A percentile compares a stretch with the other conserved stretches of the same genome.
These are phyloP conservation scores for Caradrina kadenii DNA, from an alignment of 2,888 invertebrate species.

Conservation along the genomic window DNA sequence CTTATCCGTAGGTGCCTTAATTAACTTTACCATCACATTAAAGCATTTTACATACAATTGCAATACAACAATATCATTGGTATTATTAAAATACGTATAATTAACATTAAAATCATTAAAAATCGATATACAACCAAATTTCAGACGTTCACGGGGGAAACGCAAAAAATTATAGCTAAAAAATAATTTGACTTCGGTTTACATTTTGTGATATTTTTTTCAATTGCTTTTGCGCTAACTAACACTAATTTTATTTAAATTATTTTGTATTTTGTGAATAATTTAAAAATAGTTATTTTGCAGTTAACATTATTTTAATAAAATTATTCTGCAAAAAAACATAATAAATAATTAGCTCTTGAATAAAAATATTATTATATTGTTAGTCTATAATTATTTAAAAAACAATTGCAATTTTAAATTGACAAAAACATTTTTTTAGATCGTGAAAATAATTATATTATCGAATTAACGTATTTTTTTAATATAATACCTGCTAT, in stretches of 20 bases:
- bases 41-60: conserved; percentile 69
- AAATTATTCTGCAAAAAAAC: conserved; percentile 14
- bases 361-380: neutral
- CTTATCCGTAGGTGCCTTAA: conserved; percentile 60
- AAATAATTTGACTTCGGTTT: conserved; percentile 84
- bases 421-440: conserved; percentile 29
- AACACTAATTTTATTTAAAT: conserved; percentile 27
- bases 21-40: conserved; percentile 67
- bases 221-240: conserved; percentile 73
- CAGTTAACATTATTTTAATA: neutral
- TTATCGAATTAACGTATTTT: conserved; percentile 9
- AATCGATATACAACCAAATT: conserved; percentile 78
- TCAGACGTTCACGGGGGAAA: conserved; percentile 69
- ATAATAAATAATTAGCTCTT: conserved; percentile 2
- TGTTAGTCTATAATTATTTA: neutral
- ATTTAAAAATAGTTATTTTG: conserved; percentile 14
- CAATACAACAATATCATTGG: conserved; percentile 66
- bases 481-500: conserved; percentile 7
- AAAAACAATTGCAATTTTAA: conserved; percentile 15
- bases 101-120: conserved; percentile 63
- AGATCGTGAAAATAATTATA: conserved; percentile 32
- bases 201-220: conserved; percentile 78
- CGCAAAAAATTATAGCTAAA: conserved; percentile 61
- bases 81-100: conserved; percentile 62
- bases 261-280: conserved; percentile 28